These are phyloP conservation scores for Astur gentilis DNA, from an alignment of 2,113 vertebrate species.

Conservation along the genomic window DNA sequence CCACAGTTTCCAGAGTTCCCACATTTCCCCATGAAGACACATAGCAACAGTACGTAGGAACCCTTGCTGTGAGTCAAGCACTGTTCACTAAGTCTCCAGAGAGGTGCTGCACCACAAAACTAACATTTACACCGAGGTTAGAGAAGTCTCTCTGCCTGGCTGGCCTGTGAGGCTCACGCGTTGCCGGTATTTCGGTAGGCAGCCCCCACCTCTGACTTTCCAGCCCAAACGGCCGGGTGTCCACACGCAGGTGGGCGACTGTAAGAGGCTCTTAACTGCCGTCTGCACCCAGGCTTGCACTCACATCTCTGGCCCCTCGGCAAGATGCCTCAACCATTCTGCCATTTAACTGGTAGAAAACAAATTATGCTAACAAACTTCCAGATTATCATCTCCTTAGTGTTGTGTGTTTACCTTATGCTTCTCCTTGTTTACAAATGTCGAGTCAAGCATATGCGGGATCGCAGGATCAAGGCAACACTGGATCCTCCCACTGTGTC, in stretches of 20 bases:
- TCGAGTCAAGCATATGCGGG: neutral
- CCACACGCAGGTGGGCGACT: neutral
- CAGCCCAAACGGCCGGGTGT: neutral
- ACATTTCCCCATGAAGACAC: neutral
- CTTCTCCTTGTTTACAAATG: neutral
- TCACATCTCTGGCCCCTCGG: neutral
- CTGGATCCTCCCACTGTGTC: neutral
- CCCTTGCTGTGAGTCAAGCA: neutral
- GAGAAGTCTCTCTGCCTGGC: neutral
- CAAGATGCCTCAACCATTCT: neutral
- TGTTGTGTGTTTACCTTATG: neutral
- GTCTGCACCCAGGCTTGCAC: neutral
- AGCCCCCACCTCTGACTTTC: neutral
- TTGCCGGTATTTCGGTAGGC: neutral
- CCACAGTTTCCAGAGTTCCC: neutral
- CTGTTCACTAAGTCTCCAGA: neutral
- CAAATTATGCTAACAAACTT: neutral
- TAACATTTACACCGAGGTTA: neutral
- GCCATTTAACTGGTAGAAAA: neutral
- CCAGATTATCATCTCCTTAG: neutral
- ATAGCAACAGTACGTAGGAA: rapidly evolving
- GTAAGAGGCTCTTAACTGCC: neutral
- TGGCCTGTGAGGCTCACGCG: neutral
- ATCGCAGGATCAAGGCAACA: neutral
- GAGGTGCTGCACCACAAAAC: neutral